Evolutionary conservation across 2,113 vertebrate genomes (phyloP).

Genomic region (Saccopteryx bilineata): DNA sequence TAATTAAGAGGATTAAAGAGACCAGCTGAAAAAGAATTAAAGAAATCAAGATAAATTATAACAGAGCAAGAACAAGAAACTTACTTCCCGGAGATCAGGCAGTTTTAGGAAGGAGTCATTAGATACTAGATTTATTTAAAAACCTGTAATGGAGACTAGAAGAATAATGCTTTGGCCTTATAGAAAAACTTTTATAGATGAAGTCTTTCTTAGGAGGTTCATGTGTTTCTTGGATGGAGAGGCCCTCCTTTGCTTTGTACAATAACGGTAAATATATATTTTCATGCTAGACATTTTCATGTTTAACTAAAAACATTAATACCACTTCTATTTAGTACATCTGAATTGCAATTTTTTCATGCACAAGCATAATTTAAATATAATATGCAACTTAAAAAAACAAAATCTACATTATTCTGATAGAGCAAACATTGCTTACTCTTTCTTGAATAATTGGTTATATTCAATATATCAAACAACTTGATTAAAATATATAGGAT

Average conservation of each 20-base stretch:
- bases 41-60: constrained; percentile 80
- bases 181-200: not conserved
- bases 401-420: constrained; percentile 4
- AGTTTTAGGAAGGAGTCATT: constrained; percentile 44
- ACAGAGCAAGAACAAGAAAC: constrained; percentile 64
- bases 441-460: not conserved
- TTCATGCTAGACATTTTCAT: not conserved
- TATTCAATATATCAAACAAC: not conserved
- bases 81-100: constrained; percentile 59
- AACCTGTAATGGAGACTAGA: constrained; percentile 29
- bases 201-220: not conserved
- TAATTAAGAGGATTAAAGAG: constrained; percentile 83
- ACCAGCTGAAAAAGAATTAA: constrained; percentile 78
- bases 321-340: not conserved
- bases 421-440: not conserved
- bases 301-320: constrained; percentile 17
- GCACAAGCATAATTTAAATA: not conserved
- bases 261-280: not conserved
- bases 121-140: constrained; percentile 35
- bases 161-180: not conserved
- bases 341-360: not conserved
- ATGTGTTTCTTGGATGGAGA: not conserved
- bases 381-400: not conserved
- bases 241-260: not conserved
- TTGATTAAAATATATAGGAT: not conserved